Base-by-base conservation (phyloP, 2,113 vertebrate genomes). In the Dipodomys stephensi region DNA sequence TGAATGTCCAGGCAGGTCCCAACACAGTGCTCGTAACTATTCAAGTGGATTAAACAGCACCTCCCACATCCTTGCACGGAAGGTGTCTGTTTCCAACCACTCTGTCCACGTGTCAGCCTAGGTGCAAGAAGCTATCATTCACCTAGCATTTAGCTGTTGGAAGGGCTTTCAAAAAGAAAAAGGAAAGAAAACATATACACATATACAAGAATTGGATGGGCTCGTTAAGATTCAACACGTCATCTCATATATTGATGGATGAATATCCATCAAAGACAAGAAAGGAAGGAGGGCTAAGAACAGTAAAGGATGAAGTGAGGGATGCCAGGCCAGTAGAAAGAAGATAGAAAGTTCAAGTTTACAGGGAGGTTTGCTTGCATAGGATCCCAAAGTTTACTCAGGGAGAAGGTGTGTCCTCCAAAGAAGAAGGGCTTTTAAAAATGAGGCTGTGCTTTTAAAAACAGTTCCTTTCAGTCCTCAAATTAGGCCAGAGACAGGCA, bases 391-490 rank as follows among this genome's bases (percentile, higher is more conserved):
- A 35, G 39, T 46, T 30, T 10, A 15, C 83, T 68, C 27, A 53
- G 25, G 39, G 44, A 83, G n/a, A 67, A 57, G 18, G 65, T 87
- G 49, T 68, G 64, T 68, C 73, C 53, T 89, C 90, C 88, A 57
- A 28, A 91, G 79, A 28, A 15, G 77, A 97, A 94, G 1, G 0
- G 85, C 77, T 15, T 57, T 39, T 39, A 39, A 39, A 39, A 39
- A 39, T 39, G 96, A 97, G 93, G 64, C 83, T 69, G 82, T 93
- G 16, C 71, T 91, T 35, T 91, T 79, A 79, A 84, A 95, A 94
- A 81, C 62, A 64, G 92, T 97, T 95, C 92, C 88, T 97, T 91
- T 94, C 62, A 92, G 90, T 92, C 83, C 83, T 74, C 87, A 85
- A 72, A 92, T 82, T 87, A 96, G 90, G 89, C 67, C 93, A 80